These are phyloP conservation scores for Anguilla japonica DNA, from an alignment of 2,113 vertebrate genomes.

Conservation along the genomic window DNA sequence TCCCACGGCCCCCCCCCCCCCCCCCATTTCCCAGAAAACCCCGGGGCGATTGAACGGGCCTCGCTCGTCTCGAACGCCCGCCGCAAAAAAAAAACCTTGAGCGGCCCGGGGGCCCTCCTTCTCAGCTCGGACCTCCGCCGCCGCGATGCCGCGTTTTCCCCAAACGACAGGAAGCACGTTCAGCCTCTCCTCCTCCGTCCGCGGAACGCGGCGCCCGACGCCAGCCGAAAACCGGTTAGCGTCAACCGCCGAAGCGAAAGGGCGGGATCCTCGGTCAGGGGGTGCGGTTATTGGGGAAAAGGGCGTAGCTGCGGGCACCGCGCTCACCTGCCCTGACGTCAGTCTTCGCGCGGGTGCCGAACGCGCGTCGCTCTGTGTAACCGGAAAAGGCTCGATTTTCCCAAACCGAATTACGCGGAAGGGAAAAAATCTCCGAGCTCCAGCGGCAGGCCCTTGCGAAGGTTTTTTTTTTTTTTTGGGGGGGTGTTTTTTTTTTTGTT, in stretches of 20 bases:
- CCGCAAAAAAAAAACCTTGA: neutral
- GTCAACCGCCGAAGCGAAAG: neutral
- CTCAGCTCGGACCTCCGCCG: neutral
- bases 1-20: neutral
- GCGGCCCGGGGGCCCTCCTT: neutral
- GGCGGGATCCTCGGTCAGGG: neutral
- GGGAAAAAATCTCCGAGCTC: neutral
- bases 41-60: neutral
- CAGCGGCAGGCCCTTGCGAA: neutral
- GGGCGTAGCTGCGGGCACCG: neutral
- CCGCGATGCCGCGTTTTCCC: slow-evolving; percentile 16
- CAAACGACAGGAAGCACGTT: slow-evolving; percentile 20
- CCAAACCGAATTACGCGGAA: slow-evolving; percentile 33
- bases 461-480: neutral
- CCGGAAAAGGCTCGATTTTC: neutral
- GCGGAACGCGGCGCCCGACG: neutral
- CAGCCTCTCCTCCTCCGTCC: neutral
- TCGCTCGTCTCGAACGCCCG: neutral
- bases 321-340: neutral
- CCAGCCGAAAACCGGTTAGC: neutral
- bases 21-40: slow-evolving; percentile 36
- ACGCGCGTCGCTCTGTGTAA: neutral
- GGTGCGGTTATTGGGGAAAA: too few species aligned
- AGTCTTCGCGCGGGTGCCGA: neutral
- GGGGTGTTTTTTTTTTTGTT: neutral